A percentile compares a stretch with the other conserved stretches of the same genome.
These are phyloP conservation scores for Amphilophus citrinellus DNA, from an alignment of 2,113 vertebrate species.

Conservation along the genomic window DNA sequence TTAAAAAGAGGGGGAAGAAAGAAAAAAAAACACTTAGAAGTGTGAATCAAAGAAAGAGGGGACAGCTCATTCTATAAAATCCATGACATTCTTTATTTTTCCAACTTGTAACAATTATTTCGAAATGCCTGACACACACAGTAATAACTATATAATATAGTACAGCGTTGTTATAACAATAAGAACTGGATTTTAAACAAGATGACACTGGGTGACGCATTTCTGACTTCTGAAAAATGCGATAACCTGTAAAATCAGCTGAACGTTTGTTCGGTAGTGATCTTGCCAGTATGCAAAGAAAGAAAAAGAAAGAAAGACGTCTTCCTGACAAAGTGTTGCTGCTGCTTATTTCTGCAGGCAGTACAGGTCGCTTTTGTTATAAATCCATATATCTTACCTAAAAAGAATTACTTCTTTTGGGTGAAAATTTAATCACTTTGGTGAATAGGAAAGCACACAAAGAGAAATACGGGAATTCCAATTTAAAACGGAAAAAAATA, in stretches of 20 bases:
- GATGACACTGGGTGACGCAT: background rate
- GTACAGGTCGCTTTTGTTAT: too few species aligned
- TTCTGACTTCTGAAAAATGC: background rate
- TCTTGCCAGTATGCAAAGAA: background rate
- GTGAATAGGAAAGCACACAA: background rate
- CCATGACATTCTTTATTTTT: background rate
- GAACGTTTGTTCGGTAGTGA: background rate
- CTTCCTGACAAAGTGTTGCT: background rate
- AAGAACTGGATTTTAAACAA: background rate
- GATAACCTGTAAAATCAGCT: background rate
- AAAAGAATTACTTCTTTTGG: background rate
- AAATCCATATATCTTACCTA: background rate
- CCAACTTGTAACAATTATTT: background rate
- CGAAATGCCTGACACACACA: background rate
- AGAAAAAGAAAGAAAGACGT: background rate
- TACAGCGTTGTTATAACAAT: background rate
- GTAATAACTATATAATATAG: background rate
- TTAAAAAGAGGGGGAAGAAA: accelerated
- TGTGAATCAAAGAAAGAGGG: background rate
- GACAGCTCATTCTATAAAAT: background rate
- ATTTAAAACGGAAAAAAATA: background rate
- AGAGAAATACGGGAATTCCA: background rate
- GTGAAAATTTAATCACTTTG: background rate
- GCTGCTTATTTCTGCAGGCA: background rate
- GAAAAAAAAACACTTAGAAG: background rate